A percentile compares a stretch with the other conserved stretches of the same genome.
phyloP scores from a whole-genome alignment of 2,113 vertebrate species.

The Eleginops maclovinus region DNA sequence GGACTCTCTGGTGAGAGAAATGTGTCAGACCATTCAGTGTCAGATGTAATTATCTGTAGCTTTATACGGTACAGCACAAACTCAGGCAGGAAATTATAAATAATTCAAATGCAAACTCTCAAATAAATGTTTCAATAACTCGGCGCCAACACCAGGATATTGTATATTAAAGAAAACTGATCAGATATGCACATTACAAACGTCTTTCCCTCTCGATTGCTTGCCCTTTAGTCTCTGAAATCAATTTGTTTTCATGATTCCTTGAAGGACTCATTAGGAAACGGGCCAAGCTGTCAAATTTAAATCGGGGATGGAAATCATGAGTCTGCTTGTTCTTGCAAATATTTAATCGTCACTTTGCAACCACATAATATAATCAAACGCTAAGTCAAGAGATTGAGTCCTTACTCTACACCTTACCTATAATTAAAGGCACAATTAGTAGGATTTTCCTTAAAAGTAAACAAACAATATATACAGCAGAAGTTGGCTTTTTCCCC shows the following conservation, averaged over 20 bases:
- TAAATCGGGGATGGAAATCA: constrained; percentile 1
- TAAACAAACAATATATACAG: too few relatives aligned
- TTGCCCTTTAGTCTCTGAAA: constrained; percentile 10
- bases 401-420: background rate
- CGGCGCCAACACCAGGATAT: background rate
- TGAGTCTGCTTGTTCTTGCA: background rate
- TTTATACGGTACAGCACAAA: background rate
- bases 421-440: too few relatives aligned
- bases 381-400: background rate
- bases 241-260: constrained; percentile 17
- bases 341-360: background rate
- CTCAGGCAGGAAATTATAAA: constrained; percentile 9
- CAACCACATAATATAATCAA: background rate
- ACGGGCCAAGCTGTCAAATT: background rate
- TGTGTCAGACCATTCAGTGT: constrained; percentile 6
- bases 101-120: constrained; percentile 6
- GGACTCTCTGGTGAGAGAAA: constrained; percentile 1
- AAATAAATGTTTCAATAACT: constrained; percentile 18
- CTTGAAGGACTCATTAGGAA: constrained; percentile 28
- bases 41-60: background rate
- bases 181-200: constrained; percentile 1
- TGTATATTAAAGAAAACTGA: constrained; percentile 1
- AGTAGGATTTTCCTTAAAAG: too few relatives aligned
- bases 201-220: background rate
- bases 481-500: too few relatives aligned